A percentile compares a stretch with the other conserved stretches of the same genome.
phyloP scores from a whole-genome alignment of 2,797 vertebrate genomes.

The Petrocephalus sullivani region DNA sequence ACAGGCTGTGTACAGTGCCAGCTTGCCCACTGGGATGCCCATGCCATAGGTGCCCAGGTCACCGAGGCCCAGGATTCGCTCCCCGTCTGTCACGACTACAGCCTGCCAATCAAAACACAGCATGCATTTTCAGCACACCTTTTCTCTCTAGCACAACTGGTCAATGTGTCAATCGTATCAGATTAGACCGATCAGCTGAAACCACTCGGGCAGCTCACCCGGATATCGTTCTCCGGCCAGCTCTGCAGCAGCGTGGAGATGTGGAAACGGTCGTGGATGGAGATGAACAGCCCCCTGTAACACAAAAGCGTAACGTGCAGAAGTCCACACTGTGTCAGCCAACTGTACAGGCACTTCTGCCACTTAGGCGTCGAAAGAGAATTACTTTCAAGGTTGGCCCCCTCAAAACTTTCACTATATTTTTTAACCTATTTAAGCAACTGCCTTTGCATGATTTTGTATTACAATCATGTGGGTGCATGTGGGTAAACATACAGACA shows the following conservation, averaged over 20 bases:
- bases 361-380: background rate
- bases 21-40: conserved; percentile 96
- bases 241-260: conserved; percentile 81
- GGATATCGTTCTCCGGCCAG: conserved; percentile 83
- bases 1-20: conserved; percentile 92
- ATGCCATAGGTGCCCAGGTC: conserved; percentile 94
- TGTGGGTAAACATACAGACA: background rate
- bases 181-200: background rate
- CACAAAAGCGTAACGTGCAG: background rate
- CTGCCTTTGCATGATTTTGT: background rate
- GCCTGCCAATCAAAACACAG: conserved; percentile 61
- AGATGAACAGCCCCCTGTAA: conserved; percentile 87
- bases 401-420: background rate
- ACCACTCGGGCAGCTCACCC: conserved; percentile 57
- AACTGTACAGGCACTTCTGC: background rate
- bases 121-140: conserved; percentile 12
- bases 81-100: conserved; percentile 90
- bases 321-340: background rate
- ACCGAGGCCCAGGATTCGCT: conserved; percentile 92
- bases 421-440: background rate
- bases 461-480: background rate
- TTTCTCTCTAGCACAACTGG: background rate
- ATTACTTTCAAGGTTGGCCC: background rate
- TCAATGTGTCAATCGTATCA: background rate
- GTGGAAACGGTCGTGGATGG: conserved; percentile 84